Evolutionary conservation across 2,888 invertebrate species (phyloP).

Genomic region (Acronicta aceris): DNA sequence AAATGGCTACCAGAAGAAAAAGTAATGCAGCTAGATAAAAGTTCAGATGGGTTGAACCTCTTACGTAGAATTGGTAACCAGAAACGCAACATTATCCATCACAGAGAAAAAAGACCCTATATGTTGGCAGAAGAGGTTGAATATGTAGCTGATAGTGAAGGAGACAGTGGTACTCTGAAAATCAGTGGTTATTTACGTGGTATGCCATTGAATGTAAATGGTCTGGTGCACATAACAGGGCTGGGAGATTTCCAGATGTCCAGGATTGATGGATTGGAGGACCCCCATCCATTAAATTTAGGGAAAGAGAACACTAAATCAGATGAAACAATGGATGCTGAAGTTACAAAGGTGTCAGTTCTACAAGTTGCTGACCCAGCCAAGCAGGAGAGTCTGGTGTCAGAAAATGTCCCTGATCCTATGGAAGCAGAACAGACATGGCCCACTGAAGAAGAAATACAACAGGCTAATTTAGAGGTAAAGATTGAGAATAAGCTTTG

Average conservation of each 20-base stretch:
- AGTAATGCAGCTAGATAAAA: constrained; percentile 93
- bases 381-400: constrained; percentile 93
- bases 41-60: constrained; percentile 92
- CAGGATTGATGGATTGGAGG: constrained; percentile 92
- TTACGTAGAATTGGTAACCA: constrained; percentile 93
- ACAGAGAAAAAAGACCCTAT: constrained; percentile 94
- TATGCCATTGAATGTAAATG: constrained; percentile 94
- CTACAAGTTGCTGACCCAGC: constrained; percentile 90
- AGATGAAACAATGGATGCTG: constrained; percentile 78
- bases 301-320: constrained; percentile 84
- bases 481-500: background rate
- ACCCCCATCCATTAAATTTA: constrained; percentile 91
- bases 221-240: constrained; percentile 96
- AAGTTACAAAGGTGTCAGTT: constrained; percentile 78
- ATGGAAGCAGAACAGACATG: constrained; percentile 99
- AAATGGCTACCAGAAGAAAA: constrained; percentile 96
- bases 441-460: constrained; percentile 97
- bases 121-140: constrained; percentile 94
- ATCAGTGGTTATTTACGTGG: constrained; percentile 97
- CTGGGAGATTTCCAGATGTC: constrained; percentile 98
- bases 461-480: constrained; percentile 91
- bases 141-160: constrained; percentile 86
- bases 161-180: constrained; percentile 91
- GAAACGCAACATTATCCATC: constrained; percentile 92
- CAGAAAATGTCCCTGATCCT: constrained; percentile 95